phyloP scores from a whole-genome alignment of 2,113 vertebrate genomes.

The Empidonax alnorum region DNA sequence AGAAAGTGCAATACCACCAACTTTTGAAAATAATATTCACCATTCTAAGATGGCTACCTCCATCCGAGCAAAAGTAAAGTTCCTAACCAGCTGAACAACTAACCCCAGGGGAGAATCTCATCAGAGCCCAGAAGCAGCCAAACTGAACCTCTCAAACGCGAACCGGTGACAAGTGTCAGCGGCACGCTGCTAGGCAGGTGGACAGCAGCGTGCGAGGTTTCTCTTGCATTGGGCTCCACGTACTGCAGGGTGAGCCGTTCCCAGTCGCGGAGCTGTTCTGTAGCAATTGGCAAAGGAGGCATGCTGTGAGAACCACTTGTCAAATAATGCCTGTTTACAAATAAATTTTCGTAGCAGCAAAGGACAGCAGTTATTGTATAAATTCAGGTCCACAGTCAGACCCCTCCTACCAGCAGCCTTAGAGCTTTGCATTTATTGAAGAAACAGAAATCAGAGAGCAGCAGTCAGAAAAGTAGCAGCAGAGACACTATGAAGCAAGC shows the following conservation, averaged over 20 bases:
- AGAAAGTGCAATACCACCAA: background rate
- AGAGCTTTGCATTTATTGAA: background rate
- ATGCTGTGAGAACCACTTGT: constrained; percentile 69
- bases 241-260: constrained; percentile 53
- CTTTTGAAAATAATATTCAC: background rate
- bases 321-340: constrained; percentile 77
- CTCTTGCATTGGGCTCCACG: constrained; percentile 28
- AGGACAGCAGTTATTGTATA: constrained; percentile 43
- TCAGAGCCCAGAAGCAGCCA: background rate
- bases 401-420: constrained; percentile 7
- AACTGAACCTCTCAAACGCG: constrained; percentile 44
- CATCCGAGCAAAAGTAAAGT: background rate
- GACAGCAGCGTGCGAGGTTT: background rate
- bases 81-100: background rate
- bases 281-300: constrained; percentile 62
- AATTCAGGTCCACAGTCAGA: constrained; percentile 46
- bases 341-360: constrained; percentile 67
- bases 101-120: background rate
- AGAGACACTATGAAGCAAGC: background rate
- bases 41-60: background rate
- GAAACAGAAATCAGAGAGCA: background rate
- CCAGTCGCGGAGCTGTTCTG: constrained; percentile 53
- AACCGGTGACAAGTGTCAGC: background rate
- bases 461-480: background rate
- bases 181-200: background rate